A percentile compares a stretch with the other conserved stretches of the same genome.
Evolutionary conservation across 2,113 vertebrate species (phyloP).

Genomic region (Ahaetulla prasina): DNA sequence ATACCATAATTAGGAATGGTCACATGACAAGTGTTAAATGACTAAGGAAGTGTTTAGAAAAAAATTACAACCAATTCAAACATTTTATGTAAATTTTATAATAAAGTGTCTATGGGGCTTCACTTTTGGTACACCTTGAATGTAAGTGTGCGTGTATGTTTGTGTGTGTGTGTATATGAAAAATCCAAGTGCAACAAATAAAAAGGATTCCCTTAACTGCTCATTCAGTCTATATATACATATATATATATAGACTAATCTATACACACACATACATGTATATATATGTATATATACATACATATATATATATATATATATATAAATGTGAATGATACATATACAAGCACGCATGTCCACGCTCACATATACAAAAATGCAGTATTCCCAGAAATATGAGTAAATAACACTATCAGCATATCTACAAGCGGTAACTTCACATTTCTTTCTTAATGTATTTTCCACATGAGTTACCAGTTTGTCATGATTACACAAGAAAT

Average conservation of each 20-base stretch:
- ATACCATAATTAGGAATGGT: not conserved
- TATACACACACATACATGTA: not conserved
- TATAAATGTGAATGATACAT: slow-evolving; percentile 60
- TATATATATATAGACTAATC: slow-evolving; percentile 49
- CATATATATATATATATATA: not conserved
- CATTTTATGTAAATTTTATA: not conserved
- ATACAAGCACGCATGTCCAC: slow-evolving; percentile 55
- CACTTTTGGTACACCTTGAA: not conserved
- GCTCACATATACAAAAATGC: slow-evolving; percentile 59
- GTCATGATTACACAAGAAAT: slow-evolving; percentile 58
- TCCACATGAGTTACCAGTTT: slow-evolving; percentile 69
- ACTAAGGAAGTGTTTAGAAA: not conserved
- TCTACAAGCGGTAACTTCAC: slow-evolving; percentile 75
- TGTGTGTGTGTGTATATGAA: slow-evolving; percentile 64
- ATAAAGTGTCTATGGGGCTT: not conserved
- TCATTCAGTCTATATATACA: slow-evolving; percentile 71
- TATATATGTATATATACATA: too few relatives aligned
- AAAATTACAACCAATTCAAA: not conserved
- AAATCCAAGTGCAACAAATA: slow-evolving; percentile 75
- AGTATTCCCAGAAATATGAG: slow-evolving; percentile 70
- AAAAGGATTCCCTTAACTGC: slow-evolving; percentile 75
- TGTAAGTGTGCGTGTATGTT: not conserved
- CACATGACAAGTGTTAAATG: not conserved
- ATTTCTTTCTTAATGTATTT: slow-evolving; percentile 50
- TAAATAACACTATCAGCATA: slow-evolving; percentile 76